Evolutionary conservation across 2,888 invertebrate genomes (phyloP).

Genomic region (Lagria hirta): DNA sequence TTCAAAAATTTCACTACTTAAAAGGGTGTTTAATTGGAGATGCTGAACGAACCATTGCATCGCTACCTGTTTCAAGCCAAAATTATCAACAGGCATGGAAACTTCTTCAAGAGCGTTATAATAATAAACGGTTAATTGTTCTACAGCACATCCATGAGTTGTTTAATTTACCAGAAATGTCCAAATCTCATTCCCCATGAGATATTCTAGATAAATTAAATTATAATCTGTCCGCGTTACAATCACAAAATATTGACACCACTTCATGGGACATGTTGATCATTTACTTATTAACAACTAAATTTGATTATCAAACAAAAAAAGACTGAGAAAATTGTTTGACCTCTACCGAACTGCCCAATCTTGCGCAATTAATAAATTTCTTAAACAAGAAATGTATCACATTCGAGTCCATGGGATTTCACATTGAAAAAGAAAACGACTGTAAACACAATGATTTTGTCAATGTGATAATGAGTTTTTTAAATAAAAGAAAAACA

Average conservation of each 20-base stretch:
- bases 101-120: constrained; percentile 9
- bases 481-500: no score
- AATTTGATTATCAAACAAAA: constrained; percentile 14
- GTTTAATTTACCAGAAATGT: constrained; percentile 9
- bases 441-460: no score
- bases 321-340: constrained; percentile 18
- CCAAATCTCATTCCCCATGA: constrained; percentile 5
- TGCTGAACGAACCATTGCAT: constrained; percentile 12
- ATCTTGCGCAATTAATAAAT: no score
- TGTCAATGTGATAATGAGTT: no score
- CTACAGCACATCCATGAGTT: constrained; percentile 9
- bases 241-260: no score
- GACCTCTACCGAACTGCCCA: constrained; percentile 4
- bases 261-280: constrained; percentile 2
- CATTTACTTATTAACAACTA: constrained; percentile 9
- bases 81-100: constrained; percentile 18
- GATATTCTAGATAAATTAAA: constrained; percentile 10
- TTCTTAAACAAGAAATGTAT: no score
- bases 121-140: constrained; percentile 17
- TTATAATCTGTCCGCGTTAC: no score
- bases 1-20: constrained; percentile 23
- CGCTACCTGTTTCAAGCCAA: constrained; percentile 4
- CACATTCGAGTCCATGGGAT: constrained; percentile 10
- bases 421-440: constrained; percentile 1
- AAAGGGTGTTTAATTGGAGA: constrained; percentile 8